These are phyloP conservation scores for Zaprionus ghesquierei DNA, from an alignment of 1,140 invertebrate genomes.

Conservation along the genomic window DNA sequence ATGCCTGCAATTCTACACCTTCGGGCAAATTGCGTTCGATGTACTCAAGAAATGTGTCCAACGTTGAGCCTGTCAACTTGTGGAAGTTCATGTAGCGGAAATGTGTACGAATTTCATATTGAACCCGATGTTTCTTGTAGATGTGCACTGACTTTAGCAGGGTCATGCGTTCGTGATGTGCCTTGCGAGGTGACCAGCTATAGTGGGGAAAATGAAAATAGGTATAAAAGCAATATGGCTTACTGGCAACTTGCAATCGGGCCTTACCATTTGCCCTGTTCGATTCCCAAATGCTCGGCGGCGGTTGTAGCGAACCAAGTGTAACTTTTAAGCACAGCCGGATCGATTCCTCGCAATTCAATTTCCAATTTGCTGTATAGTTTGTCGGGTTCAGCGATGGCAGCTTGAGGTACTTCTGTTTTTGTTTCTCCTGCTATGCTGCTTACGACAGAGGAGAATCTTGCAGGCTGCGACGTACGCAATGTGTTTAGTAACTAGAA, in stretches of 20 bases:
- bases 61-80: constrained; percentile 95
- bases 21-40: constrained; percentile 98
- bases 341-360: constrained; percentile 93
- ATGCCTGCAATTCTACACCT: constrained; percentile 97
- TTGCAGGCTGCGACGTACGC: constrained; percentile 35
- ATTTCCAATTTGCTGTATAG: constrained; percentile 93
- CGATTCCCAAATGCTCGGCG: constrained; percentile 90
- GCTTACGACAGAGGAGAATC: constrained; percentile 44
- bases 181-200: constrained; percentile 89
- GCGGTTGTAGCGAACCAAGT: constrained; percentile 91
- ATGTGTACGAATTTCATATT: constrained; percentile 98
- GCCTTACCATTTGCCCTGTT: constrained; percentile 88
- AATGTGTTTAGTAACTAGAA: constrained; percentile 38
- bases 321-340: constrained; percentile 94
- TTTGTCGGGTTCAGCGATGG: constrained; percentile 85
- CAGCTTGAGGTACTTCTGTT: background rate
- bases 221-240: background rate
- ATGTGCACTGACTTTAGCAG: constrained; percentile 94
- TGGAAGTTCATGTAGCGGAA: constrained; percentile 92
- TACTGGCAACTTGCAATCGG: background rate
- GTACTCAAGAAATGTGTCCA: constrained; percentile 98
- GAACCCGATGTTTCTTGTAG: constrained; percentile 96
- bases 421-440: constrained; percentile 1
- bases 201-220: constrained; percentile 36
- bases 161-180: constrained; percentile 89